Evolutionary conservation across 2,888 invertebrate species (phyloP), one percentile per base, ranked within the genome.

Genomic region (Caenorhabditis virilis): DNA sequence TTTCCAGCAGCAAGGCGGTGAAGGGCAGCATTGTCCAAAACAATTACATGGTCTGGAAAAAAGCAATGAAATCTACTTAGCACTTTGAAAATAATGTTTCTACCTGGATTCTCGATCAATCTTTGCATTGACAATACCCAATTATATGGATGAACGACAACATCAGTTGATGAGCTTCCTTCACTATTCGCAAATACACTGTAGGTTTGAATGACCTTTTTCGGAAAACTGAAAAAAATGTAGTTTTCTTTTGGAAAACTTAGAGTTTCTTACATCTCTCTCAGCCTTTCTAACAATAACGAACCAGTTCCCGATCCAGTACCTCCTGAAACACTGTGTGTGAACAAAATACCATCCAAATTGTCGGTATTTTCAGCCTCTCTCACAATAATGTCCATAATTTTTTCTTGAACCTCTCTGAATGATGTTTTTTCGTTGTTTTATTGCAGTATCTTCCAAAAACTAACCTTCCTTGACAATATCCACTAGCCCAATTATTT

Each of bases 221-320:
- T 98, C 0, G 97, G 95, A 85, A 93, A 98, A 74, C 93, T 89
- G 69, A 27, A 79, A 57, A n/a, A 42, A 6, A 42, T 9, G 16
- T 43, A 23, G 22, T n/a, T 9, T 15, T 20, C n/a, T n/a, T n/a
- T 16, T 13, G 16, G 13, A 20, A 42, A 42, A 42, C 7, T 7
- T 20, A 46, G 7, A 20, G 15, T 18, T 18, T 46, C 7, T 16
- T 25, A 50, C 13, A 57, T 82, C 76, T 87, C 87, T 72, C 85
- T 84, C 2, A 87, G 72, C 59, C 83, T 79, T 76, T 87, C 86
- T 51, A 87, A 76, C 35, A 87, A 77, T 62, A 85, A 94, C 0
- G 97, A 98, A 4, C 98, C 98, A 91, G 99, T 93, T 18, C 98
- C 98, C 0, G 95, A 97, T 0, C 98, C 98, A 5, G 98, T 98